Evolutionary conservation across 2,797 vertebrate genomes (phyloP).

Genomic region (Discoglossus pictus): DNA sequence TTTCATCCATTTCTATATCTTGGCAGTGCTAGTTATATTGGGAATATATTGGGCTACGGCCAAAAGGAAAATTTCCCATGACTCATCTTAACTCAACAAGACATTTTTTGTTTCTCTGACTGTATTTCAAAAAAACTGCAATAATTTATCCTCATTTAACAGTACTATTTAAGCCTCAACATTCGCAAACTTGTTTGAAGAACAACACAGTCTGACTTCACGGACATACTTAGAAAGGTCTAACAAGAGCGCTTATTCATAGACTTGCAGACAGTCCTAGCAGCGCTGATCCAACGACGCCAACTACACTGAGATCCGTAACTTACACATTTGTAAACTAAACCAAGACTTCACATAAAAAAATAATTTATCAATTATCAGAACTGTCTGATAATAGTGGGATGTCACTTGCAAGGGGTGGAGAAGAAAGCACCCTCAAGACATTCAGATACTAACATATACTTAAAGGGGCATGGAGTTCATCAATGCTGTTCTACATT

Average conservation of each 20-base stretch:
- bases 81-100: slow-evolving; percentile 47
- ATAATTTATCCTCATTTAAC: slow-evolving; percentile 45
- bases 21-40: slow-evolving; percentile 44
- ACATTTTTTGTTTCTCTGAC: slow-evolving; percentile 26
- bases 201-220: slow-evolving; percentile 30
- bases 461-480: no score
- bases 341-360: no score
- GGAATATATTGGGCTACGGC: slow-evolving; percentile 37
- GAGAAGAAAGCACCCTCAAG: no score
- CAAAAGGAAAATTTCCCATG: slow-evolving; percentile 43
- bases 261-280: slow-evolving; percentile 7
- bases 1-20: slow-evolving; percentile 36
- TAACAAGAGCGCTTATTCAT: slow-evolving; percentile 41
- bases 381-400: no score
- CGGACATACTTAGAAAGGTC: slow-evolving; percentile 20
- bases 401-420: no score
- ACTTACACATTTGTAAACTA: no score
- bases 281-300: slow-evolving; percentile 7
- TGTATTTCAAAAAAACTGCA: slow-evolving; percentile 21
- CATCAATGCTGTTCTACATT: no score
- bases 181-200: slow-evolving; percentile 27
- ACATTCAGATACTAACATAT: no score
- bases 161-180: slow-evolving; percentile 36
- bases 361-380: no score
- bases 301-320: no score